Conservation (phyloP, 1,140 invertebrate genomes). For the Coptotermes formosanus region DNA sequence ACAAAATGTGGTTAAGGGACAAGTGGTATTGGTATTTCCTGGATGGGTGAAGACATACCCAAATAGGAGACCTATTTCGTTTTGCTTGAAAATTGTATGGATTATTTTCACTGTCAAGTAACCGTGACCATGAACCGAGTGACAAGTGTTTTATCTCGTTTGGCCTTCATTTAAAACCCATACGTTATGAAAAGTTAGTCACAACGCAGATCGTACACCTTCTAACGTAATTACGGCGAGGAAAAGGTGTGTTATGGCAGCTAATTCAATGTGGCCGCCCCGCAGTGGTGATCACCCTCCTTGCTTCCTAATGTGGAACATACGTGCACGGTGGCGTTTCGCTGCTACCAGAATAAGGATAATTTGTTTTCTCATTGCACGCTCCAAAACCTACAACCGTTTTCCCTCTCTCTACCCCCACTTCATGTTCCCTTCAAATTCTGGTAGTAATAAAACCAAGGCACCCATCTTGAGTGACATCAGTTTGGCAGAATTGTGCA, state of each 20-base stretch:
- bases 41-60: neutral
- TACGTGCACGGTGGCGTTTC: neutral
- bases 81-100: neutral
- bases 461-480: neutral
- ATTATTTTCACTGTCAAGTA: neutral
- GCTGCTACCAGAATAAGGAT: neutral
- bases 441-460: neutral
- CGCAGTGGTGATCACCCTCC: neutral
- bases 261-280: neutral
- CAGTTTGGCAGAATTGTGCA: neutral
- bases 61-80: neutral
- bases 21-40: neutral
- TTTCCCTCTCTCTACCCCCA: conserved; percentile 11
- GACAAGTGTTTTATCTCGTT: neutral
- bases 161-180: neutral
- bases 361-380: conserved; percentile 18
- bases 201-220: neutral
- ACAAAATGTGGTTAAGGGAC: too few species aligned
- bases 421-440: neutral
- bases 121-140: neutral
- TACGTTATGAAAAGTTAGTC: neutral
- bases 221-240: neutral
- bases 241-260: conserved; percentile 9
- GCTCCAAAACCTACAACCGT: neutral
- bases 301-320: neutral